phyloP scores from a whole-genome alignment of 2,888 invertebrate species.

The Aphidoletes aphidimyza region DNA sequence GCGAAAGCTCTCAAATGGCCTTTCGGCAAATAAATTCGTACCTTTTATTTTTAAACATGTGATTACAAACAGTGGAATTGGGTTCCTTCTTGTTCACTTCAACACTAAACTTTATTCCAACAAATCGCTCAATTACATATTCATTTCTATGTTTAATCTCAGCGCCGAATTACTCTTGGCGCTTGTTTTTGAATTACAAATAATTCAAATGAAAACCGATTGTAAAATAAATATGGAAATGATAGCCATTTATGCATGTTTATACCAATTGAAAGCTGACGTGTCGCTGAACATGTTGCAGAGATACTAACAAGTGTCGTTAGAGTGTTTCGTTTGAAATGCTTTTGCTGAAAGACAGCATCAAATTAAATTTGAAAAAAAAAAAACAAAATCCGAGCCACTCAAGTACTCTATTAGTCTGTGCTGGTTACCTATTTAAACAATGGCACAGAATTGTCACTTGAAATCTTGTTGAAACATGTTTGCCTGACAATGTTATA shows the following conservation, averaged over 20 bases:
- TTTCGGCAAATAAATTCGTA: neutral
- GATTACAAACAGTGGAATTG: too few species aligned
- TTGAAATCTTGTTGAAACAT: neutral
- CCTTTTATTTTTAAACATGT: neutral
- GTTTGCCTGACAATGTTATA: neutral
- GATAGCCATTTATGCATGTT: neutral
- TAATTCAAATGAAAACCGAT: neutral
- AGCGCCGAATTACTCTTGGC: neutral
- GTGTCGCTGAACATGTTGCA: neutral
- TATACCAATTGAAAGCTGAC: neutral
- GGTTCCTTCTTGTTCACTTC: too few species aligned
- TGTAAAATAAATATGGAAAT: neutral
- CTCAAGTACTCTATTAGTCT: neutral
- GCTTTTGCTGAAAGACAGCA: neutral
- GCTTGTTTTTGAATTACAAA: conserved; percentile 14
- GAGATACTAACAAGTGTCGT: neutral
- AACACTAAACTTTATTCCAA: neutral
- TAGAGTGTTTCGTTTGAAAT: neutral
- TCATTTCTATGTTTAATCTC: neutral
- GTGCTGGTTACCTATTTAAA: neutral
- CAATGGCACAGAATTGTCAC: neutral
- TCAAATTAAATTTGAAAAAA: neutral
- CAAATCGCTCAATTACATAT: neutral
- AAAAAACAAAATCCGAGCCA: neutral
- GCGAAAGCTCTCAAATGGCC: neutral